Conservation (phyloP, 2,888 invertebrate species). For the Tuta absoluta region DNA sequence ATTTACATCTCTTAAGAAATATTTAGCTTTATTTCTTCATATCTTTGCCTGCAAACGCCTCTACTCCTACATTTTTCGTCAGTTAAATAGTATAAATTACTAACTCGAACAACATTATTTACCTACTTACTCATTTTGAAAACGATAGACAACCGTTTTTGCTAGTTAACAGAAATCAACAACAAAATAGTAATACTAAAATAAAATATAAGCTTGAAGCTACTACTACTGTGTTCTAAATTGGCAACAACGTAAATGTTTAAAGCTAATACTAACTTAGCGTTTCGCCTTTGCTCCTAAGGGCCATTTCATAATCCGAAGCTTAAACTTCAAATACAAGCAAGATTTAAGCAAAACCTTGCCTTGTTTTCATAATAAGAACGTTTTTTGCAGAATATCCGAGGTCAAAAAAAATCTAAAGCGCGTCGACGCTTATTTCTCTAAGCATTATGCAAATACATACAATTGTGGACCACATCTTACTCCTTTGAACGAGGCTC, state of each 20-base stretch:
- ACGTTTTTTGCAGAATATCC: background rate
- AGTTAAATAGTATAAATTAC: no score
- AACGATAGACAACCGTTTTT: no score
- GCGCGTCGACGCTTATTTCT: no score
- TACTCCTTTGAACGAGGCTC: no score
- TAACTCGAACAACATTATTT: background rate
- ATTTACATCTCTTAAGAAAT: no score
- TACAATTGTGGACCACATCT: no score
- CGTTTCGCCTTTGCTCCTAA: background rate
- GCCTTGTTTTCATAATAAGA: background rate
- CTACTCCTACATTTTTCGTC: background rate
- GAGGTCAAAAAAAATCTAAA: no score
- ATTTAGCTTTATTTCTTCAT: background rate
- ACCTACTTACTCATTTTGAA: no score
- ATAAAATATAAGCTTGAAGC: background rate
- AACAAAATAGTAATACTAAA: no score
- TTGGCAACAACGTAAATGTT: constrained; percentile 4
- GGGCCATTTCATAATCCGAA: background rate
- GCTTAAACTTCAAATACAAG: background rate
- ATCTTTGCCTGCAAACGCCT: background rate
- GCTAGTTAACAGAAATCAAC: no score
- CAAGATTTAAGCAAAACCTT: background rate
- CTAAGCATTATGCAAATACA: no score
- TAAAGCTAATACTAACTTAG: background rate
- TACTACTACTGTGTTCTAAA: background rate